Conservation (phyloP, 2,797 vertebrate genomes). For the Chaenodraco wilsoni region DNA sequence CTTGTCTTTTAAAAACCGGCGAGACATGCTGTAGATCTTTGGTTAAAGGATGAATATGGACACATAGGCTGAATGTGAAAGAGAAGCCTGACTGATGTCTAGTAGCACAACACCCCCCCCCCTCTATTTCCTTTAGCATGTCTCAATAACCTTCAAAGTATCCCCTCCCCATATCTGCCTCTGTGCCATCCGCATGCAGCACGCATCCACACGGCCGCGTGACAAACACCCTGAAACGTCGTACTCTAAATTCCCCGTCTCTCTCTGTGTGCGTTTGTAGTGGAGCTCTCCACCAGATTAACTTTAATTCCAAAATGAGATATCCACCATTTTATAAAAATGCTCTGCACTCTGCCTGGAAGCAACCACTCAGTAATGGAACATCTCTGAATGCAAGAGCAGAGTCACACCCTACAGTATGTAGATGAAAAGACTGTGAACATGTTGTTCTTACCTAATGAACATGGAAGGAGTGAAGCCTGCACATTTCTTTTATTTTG, state of each 20-base stretch:
- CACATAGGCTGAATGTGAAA: conserved; percentile 38
- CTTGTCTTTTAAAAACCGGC: conserved; percentile 30
- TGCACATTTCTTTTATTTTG: not conserved
- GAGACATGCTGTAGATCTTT: conserved; percentile 38
- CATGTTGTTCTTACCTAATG: conserved; percentile 25
- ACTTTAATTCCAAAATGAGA: conserved; percentile 65
- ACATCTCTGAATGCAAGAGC: conserved; percentile 38
- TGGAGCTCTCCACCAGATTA: conserved; percentile 67
- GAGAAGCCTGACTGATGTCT: conserved; percentile 35
- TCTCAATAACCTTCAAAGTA: conserved; percentile 69
- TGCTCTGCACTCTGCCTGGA: conserved; percentile 20
- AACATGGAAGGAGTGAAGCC: conserved; percentile 14
- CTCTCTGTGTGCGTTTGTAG: conserved; percentile 47
- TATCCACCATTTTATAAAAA: conserved; percentile 59
- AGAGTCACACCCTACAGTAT: conserved; percentile 39
- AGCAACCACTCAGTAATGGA: conserved; percentile 35
- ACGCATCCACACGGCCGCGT: conserved; percentile 47
- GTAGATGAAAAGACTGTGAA: conserved; percentile 31
- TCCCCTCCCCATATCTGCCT: conserved; percentile 37
- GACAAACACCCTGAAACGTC: conserved; percentile 62
- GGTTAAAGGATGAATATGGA: conserved; percentile 47
- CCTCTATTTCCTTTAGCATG: conserved; percentile 10
- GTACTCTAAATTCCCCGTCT: conserved; percentile 41
- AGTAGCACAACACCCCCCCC: not conserved
- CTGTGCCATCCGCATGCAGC: conserved; percentile 50